Percentiles rank a stretch among this genome's conserved stretches.
phyloP scores from a whole-genome alignment of 1,140 invertebrate genomes.

The Drosophila tsacasi region DNA sequence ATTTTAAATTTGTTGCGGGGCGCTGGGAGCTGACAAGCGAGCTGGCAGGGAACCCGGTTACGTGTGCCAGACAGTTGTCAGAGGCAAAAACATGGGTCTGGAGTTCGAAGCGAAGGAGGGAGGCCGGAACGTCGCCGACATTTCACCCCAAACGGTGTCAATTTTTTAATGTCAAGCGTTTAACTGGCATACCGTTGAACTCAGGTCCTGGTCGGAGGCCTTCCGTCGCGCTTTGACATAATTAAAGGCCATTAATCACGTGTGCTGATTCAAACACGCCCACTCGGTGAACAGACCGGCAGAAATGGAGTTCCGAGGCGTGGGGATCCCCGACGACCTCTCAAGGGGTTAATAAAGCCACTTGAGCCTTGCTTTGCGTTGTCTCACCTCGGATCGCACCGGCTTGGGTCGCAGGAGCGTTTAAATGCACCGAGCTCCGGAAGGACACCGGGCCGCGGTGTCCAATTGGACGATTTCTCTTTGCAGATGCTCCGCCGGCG shows the following conservation, averaged over 20 bases:
- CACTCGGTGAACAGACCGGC: conserved; percentile 29
- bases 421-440: conserved; percentile 50
- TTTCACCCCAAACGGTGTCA: conserved; percentile 84
- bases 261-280: conserved; percentile 82
- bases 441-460: conserved; percentile 49
- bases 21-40: conserved; percentile 30
- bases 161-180: conserved; percentile 84
- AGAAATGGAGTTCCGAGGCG: not conserved
- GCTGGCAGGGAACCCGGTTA: conserved; percentile 52
- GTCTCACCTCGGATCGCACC: conserved; percentile 18
- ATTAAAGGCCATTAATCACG: conserved; percentile 84
- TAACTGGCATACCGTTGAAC: conserved; percentile 72
- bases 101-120: conserved; percentile 1
- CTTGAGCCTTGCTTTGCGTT: conserved; percentile 41
- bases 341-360: conserved; percentile 77
- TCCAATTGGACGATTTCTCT: conserved; percentile 66
- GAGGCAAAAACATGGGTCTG: conserved; percentile 43
- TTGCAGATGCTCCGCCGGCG: conserved; percentile 48
- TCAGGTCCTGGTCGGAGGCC: conserved; percentile 29
- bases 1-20: conserved; percentile 61
- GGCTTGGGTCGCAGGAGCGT: conserved; percentile 27
- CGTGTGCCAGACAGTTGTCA: conserved; percentile 81
- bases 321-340: conserved; percentile 21
- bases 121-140: conserved; percentile 63
- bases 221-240: conserved; percentile 74